Base-by-base conservation (phyloP, 1,140 invertebrate genomes). In the Drosophila biarmipes region DNA sequence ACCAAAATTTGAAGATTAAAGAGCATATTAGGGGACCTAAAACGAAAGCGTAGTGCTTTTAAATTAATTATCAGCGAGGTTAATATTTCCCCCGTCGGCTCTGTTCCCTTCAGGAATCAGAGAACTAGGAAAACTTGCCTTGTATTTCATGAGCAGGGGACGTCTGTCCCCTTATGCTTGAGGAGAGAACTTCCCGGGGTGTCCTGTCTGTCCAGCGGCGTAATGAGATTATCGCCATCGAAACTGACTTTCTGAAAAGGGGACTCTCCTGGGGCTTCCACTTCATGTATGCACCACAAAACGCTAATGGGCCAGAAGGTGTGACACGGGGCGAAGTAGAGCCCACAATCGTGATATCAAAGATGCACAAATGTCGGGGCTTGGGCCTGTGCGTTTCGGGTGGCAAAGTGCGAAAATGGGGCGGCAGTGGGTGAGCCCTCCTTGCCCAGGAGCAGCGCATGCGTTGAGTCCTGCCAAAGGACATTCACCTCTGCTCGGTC, bases 401-500 rank as follows among this genome's bases (percentile, higher is more conserved):
- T 31, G 46, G 46, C 27, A 49, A 49, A 40, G 56, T 67, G 63
- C 58, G 63, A 64, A 51, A 42, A 49, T 24, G 42, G 54, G 42
- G 54, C 57, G 54, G 57, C 62, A 12, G 53, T 24, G 24, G 24
- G 24, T 24, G 24, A 24, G 24, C 3, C 43, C 10, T n/a, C 21
- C n/a, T n/a, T n/a, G 43, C 2, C 21, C 45, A 24, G 21, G 51
- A 27, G 66, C 31, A 54, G 80, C 80, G 80, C 80, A 84, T 84
- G 80, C 80, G 80, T 53, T 55, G 45, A 48, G 40, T 58, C 57
- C 48, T 31, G 55, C 19, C 71, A 84, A 61, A 84, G 80, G 80
- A 85, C 80, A 85, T 84, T 84, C 80, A 84, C 80, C 80, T 84
- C 27, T 62, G 7, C 3, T 24, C 24, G 74, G 69, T 66, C 57